Evolutionary conservation across 2,888 invertebrate species (phyloP).

Genomic region (Amblyjoppa proteus): DNA sequence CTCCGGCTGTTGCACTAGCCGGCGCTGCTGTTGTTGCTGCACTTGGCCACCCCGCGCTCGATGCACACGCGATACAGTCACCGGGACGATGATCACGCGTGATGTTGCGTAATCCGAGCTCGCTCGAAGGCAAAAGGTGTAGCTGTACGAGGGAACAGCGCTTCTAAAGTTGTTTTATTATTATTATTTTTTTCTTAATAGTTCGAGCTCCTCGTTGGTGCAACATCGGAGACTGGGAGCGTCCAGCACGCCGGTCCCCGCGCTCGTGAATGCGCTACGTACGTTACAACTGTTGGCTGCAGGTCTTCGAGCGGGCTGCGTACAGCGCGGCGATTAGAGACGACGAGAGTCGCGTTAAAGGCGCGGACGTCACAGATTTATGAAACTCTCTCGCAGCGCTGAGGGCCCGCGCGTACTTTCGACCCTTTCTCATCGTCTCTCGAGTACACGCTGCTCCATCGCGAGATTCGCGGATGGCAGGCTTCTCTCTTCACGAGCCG

Average conservation of each 20-base stretch:
- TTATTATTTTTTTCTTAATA: slow-evolving; percentile 12
- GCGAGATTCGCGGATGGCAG: slow-evolving; percentile 48
- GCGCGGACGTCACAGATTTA: slow-evolving; percentile 52
- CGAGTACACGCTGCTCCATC: slow-evolving; percentile 17
- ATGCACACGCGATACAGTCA: slow-evolving; percentile 47
- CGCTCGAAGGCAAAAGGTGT: slow-evolving; percentile 72
- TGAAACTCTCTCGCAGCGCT: slow-evolving; percentile 38
- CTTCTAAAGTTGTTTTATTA: slow-evolving; percentile 39
- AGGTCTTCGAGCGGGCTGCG: slow-evolving; percentile 21
- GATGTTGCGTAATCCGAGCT: slow-evolving; percentile 72
- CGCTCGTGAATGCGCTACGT: slow-evolving; percentile 48
- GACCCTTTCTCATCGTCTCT: slow-evolving; percentile 24
- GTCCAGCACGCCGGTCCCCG: slow-evolving; percentile 53
- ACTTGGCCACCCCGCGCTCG: slow-evolving; percentile 19
- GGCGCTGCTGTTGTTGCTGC: slow-evolving; percentile 25
- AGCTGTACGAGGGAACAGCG: slow-evolving; percentile 66
- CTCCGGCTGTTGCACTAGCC: slow-evolving; percentile 41
- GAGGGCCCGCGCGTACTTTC: slow-evolving; percentile 14
- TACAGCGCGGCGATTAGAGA: slow-evolving; percentile 54
- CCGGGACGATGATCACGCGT: slow-evolving; percentile 65
- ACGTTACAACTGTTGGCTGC: slow-evolving; percentile 36
- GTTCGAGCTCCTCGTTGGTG: slow-evolving; percentile 52
- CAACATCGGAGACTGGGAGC: slow-evolving; percentile 62
- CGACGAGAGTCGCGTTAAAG: slow-evolving; percentile 47
- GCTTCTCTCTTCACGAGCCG: slow-evolving; percentile 43